Conservation (phyloP, 2,113 vertebrate genomes). For the Paedocypris sp. region DNA sequence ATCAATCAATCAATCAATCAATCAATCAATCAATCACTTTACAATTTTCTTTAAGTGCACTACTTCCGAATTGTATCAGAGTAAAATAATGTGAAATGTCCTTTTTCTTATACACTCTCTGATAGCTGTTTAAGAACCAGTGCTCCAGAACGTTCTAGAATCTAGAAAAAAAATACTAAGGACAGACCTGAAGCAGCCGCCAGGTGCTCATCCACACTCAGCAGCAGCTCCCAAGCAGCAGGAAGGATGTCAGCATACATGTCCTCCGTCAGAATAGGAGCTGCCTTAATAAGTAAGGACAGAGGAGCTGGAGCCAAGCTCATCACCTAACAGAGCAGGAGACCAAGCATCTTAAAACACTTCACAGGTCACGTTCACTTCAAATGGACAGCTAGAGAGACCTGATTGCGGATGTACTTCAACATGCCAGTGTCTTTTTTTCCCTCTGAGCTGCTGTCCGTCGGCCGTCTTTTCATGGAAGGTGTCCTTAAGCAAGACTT, state of each 20-base stretch:
- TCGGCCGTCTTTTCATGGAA: constrained; percentile 86
- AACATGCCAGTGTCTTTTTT: constrained; percentile 97
- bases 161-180: background rate
- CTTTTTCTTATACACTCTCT: too few relatives aligned
- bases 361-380: background rate
- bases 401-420: constrained; percentile 96
- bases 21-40: too few relatives aligned
- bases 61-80: too few relatives aligned
- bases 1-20: too few relatives aligned
- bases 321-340: constrained; percentile 72
- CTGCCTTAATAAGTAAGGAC: constrained; percentile 91
- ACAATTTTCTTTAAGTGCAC: too few relatives aligned
- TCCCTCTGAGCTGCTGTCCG: constrained; percentile 77
- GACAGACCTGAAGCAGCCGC: constrained; percentile 84
- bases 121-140: too few relatives aligned
- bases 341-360: background rate
- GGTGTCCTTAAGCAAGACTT: constrained; percentile 93
- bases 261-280: constrained; percentile 87
- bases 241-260: constrained; percentile 97
- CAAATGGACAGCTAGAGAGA: constrained; percentile 30
- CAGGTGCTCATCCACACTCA: constrained; percentile 97
- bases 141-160: too few relatives aligned
- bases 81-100: too few relatives aligned
- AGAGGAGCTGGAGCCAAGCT: constrained; percentile 89
- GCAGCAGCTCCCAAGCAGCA: constrained; percentile 90